Evolutionary conservation across 2,113 vertebrate species (phyloP), one percentile per base, ranked within the genome.

Genomic region (Xenopus laevis): DNA sequence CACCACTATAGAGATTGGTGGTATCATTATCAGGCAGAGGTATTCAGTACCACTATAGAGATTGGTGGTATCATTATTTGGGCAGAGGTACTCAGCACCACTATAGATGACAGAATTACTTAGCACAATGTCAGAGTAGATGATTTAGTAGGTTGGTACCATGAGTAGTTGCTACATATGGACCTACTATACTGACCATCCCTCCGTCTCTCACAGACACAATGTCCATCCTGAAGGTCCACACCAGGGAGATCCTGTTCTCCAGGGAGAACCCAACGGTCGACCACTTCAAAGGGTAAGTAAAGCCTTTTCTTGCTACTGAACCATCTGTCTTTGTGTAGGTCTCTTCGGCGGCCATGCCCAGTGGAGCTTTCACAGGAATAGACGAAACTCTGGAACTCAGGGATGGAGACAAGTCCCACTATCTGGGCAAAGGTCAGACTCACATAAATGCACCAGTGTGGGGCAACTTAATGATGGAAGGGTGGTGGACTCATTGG

Each of bases 161-260:
- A 16, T 13, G 47, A 47, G 46, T 10, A 13, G 46, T 47, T 47
- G 13, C 2, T 9, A 53, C 74, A 74, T 2, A 16, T 50, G 11
- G 47, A 50, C 15, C 11, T 13, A 2, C 13, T 50, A 13, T 40
- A 16, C 13, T 17, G 65, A 13, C 7, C 10, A 1, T 13, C 82
- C 79, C 95, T 96, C 18, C 44, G 23, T 21, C 33, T 46, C 44
- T 71, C 15, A 16, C 63, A 72, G 55, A 53, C 74, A 74, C 82
- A 80, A 96, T 96, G 94, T 95, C 94, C 7, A 95, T 96, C 86
- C 91, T 90, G 62, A 95, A 94, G 85, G 95, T 96, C 66, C 85
- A 89, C 17, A 87, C 88, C 21, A 79, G 87, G 7, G 87, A 89
- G 79, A 89, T 89, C 82, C 80, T 89, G 74, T 94, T 95, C 83